Conservation (phyloP, 2,888 invertebrate genomes). For the Tridacna gigas region DNA sequence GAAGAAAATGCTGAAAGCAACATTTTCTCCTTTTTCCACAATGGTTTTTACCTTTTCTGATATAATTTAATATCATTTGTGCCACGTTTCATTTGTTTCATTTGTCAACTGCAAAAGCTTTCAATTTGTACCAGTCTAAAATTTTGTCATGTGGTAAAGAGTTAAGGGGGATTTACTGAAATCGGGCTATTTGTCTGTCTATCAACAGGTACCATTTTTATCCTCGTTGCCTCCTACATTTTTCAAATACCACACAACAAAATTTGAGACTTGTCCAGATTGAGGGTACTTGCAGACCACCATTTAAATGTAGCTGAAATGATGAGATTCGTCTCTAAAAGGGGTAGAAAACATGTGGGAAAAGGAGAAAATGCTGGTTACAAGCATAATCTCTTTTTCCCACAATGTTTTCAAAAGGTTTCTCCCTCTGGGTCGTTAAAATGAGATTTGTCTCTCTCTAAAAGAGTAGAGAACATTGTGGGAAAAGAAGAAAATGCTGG, state of each 20-base stretch:
- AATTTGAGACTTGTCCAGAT: not conserved
- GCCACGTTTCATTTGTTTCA: no score
- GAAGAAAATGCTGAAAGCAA: no score
- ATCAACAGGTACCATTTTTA: not conserved
- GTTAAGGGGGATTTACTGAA: not conserved
- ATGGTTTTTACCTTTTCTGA: not conserved
- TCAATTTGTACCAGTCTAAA: no score
- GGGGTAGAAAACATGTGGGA: not conserved
- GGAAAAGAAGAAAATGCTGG: no score
- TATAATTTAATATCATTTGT: no score
- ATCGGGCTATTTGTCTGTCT: not conserved
- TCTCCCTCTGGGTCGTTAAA: no score
- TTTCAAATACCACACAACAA: no score
- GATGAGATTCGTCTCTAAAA: no score
- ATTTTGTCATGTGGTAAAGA: no score
- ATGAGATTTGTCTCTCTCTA: not conserved
- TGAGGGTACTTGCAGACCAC: not conserved
- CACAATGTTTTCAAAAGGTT: not conserved
- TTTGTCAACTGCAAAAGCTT: no score
- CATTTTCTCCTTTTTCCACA: not conserved
- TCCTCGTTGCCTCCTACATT: no score
- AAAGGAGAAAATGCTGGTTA: not conserved
- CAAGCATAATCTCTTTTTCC: not conserved
- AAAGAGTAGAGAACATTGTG: no score
- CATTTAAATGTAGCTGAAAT: not conserved